Conservation (phyloP, 1,140 invertebrate species). For the Pseudomyrmex gracilis region DNA sequence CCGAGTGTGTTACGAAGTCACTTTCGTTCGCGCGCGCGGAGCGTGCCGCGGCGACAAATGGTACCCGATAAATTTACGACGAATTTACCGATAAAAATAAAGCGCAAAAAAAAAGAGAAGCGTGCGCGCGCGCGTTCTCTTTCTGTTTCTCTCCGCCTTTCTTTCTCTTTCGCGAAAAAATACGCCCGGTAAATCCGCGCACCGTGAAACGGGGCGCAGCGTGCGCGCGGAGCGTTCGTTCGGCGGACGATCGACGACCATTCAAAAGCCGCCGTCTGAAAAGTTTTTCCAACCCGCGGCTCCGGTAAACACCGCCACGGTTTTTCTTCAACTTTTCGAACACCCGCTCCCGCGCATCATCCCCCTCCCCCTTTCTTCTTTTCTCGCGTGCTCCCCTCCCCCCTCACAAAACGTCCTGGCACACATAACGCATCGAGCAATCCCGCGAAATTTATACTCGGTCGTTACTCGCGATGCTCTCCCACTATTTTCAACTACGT, state of each 20-base stretch:
- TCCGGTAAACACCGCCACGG: conserved; percentile 72
- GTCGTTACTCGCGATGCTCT: conserved; percentile 68
- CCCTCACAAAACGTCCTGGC: conserved; percentile 52
- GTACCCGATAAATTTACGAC: conserved; percentile 73
- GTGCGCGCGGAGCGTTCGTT: conserved; percentile 63
- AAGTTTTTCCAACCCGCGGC: conserved; percentile 71
- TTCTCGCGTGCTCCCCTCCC: not conserved
- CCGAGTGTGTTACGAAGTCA: conserved; percentile 64
- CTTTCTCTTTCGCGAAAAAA: conserved; percentile 32
- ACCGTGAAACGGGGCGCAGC: conserved; percentile 66
- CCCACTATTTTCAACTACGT: conserved; percentile 70
- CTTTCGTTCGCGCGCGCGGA: conserved; percentile 65
- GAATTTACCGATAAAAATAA: conserved; percentile 73
- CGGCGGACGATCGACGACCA: conserved; percentile 74
- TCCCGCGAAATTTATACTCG: conserved; percentile 72
- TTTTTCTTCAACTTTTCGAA: conserved; percentile 74
- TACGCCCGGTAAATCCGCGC: conserved; percentile 70
- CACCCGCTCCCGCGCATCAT: conserved; percentile 7
- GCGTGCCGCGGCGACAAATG: conserved; percentile 64
- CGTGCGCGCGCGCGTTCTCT: not conserved
- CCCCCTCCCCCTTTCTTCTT: not conserved
- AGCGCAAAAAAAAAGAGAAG: conserved; percentile 30
- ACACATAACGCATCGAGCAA: conserved; percentile 72
- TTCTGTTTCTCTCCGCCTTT: not conserved
- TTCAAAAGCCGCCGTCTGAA: conserved; percentile 75